phyloP scores from a whole-genome alignment of 2,797 vertebrate species.

The Mus minutoides region DNA sequence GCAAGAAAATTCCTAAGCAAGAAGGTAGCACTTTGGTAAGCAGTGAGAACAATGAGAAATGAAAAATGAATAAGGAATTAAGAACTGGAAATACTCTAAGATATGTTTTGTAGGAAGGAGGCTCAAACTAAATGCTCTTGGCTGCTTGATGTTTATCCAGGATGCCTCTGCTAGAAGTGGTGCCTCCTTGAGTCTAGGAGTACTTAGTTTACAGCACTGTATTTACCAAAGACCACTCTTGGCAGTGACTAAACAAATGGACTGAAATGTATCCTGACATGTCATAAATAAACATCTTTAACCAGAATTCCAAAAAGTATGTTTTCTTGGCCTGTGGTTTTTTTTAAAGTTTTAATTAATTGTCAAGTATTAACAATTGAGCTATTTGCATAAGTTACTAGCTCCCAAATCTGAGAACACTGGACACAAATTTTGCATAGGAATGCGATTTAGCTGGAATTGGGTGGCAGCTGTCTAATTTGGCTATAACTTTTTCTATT shows the following conservation, averaged over 20 bases:
- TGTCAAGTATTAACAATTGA: slow-evolving; percentile 36
- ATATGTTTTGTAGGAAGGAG: slow-evolving; percentile 19
- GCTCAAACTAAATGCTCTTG: not conserved
- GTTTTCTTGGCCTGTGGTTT: slow-evolving; percentile 2
- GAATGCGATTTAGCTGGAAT: not conserved
- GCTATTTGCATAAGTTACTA: slow-evolving; percentile 11
- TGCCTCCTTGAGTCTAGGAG: not conserved
- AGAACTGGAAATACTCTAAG: not conserved
- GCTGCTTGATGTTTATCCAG: not conserved
- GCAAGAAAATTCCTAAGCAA: not conserved
- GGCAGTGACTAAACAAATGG: not conserved
- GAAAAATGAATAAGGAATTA: not conserved
- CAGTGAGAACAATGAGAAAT: slow-evolving; percentile 26
- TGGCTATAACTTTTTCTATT: not conserved
- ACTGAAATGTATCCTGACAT: not conserved
- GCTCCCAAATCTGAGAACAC: not conserved
- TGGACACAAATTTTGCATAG: not conserved
- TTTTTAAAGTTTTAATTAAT: slow-evolving; percentile 34
- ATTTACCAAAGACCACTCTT: not conserved
- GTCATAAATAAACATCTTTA: not conserved
- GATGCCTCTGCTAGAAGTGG: not conserved
- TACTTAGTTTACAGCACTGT: not conserved
- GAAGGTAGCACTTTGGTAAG: not conserved
- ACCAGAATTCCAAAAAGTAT: slow-evolving; percentile 1
- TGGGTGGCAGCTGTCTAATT: not conserved